These are phyloP conservation scores for Philopedon plagiatum DNA, from an alignment of 2,888 invertebrate species.

Conservation along the genomic window DNA sequence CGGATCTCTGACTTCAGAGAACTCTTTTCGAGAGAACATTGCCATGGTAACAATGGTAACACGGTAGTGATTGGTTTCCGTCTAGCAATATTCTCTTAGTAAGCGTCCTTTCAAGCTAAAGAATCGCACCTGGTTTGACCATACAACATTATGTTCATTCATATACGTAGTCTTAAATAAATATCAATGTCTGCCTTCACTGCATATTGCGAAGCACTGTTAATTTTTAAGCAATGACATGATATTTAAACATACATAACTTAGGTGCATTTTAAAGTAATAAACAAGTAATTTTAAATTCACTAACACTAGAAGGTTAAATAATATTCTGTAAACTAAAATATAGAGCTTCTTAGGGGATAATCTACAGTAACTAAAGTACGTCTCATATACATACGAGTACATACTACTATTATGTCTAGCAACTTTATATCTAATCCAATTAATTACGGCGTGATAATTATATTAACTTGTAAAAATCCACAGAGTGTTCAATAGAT, in stretches of 20 bases:
- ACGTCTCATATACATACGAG: slow-evolving; percentile 10
- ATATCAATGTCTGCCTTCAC: slow-evolving; percentile 66
- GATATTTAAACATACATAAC: slow-evolving; percentile 32
- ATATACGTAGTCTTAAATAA: slow-evolving; percentile 6
- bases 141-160: background rate
- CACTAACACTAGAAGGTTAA: slow-evolving; percentile 30
- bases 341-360: slow-evolving; percentile 31
- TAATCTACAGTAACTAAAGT: slow-evolving; percentile 11
- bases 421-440: slow-evolving; percentile 14
- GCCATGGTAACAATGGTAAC: no score
- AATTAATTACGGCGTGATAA: background rate
- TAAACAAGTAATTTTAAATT: slow-evolving; percentile 30
- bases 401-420: background rate
- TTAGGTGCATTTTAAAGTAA: slow-evolving; percentile 33
- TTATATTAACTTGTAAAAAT: background rate
- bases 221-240: slow-evolving; percentile 60
- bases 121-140: no score
- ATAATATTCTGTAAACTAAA: slow-evolving; percentile 27
- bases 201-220: slow-evolving; percentile 67
- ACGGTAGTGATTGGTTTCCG: no score
- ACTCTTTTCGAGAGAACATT: no score
- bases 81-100: no score
- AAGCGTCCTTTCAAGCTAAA: no score
- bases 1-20: no score
- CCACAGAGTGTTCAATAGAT: slow-evolving; percentile 27